phyloP scores from a whole-genome alignment of 1,140 invertebrate species.

The Heliothis virescens region DNA sequence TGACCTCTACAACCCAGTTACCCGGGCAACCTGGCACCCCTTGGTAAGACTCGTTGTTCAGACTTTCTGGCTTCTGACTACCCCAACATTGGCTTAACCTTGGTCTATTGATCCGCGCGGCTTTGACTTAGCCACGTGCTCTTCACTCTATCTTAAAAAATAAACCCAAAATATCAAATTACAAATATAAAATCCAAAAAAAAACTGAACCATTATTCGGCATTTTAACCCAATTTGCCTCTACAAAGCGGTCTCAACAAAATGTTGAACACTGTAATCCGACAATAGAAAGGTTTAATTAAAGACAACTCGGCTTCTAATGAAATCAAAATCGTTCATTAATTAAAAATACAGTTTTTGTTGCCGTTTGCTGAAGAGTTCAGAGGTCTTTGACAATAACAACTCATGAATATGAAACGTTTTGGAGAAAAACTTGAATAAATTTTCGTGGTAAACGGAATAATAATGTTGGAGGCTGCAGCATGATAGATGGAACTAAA shows the following conservation, averaged over 20 bases:
- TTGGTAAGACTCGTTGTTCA: too few relatives aligned
- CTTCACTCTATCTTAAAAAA: too few relatives aligned
- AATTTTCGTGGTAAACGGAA: slow-evolving; percentile 14
- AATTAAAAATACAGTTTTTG: slow-evolving; percentile 41
- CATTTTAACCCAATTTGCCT: background rate
- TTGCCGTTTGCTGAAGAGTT: background rate
- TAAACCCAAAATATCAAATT: too few relatives aligned
- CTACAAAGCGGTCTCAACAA: background rate
- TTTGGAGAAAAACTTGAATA: slow-evolving; percentile 6
- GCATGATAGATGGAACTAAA: slow-evolving; percentile 18
- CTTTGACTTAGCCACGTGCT: too few relatives aligned
- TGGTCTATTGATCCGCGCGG: too few relatives aligned
- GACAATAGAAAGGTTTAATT: slow-evolving; percentile 32
- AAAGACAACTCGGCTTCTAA: slow-evolving; percentile 42
- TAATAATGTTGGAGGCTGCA: slow-evolving; percentile 22
- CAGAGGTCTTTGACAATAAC: slow-evolving; percentile 2
- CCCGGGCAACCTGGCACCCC: too few relatives aligned
- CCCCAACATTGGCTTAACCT: too few relatives aligned
- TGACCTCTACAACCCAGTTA: too few relatives aligned
- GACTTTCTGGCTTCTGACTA: too few relatives aligned
- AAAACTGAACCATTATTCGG: background rate
- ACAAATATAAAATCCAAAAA: background rate
- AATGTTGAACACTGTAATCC: slow-evolving; percentile 19
- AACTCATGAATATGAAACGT: slow-evolving; percentile 29
- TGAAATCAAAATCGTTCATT: slow-evolving; percentile 28